Evolutionary conservation across 2,797 vertebrate genomes (phyloP).

Genomic region (Pangasius mekongensis): DNA sequence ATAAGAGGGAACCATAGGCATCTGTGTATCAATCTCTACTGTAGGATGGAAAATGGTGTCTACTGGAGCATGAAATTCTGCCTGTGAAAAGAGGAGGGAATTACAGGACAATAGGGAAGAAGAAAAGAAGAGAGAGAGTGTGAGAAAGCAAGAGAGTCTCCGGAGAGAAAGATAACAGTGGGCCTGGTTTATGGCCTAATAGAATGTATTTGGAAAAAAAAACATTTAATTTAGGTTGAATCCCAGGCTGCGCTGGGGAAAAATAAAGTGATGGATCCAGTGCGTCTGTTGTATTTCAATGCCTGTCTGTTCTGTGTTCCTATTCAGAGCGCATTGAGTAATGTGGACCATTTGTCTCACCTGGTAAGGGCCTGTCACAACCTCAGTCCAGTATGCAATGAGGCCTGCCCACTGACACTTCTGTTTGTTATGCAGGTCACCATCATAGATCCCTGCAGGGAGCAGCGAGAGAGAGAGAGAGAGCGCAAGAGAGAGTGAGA

Average conservation of each 20-base stretch:
- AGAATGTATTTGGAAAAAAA: constrained; percentile 55
- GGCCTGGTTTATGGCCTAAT: constrained; percentile 44
- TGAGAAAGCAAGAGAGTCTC: constrained; percentile 9
- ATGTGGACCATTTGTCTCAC: constrained; percentile 66
- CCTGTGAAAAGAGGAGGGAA: constrained; percentile 49
- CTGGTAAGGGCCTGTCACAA: constrained; percentile 57
- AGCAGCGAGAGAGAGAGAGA: constrained; percentile 4
- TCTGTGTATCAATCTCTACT: constrained; percentile 39
- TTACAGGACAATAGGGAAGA: constrained; percentile 40
- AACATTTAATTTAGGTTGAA: constrained; percentile 56
- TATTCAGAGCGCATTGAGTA: constrained; percentile 49
- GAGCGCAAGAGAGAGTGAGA: not conserved
- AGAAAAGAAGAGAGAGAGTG: constrained; percentile 4
- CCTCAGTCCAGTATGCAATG: constrained; percentile 52
- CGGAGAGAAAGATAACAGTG: constrained; percentile 32
- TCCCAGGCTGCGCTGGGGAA: constrained; percentile 28
- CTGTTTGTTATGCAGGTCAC: constrained; percentile 56
- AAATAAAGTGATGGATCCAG: constrained; percentile 48
- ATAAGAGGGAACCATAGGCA: constrained; percentile 36
- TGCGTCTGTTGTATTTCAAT: constrained; percentile 48
- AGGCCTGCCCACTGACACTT: constrained; percentile 32
- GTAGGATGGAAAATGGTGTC: constrained; percentile 44
- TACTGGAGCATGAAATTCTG: constrained; percentile 51
- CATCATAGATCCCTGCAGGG: constrained; percentile 38
- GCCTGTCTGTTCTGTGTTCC: constrained; percentile 34